Conservation (phyloP, 2,888 invertebrate species). For the Serripes groenlandicus region DNA sequence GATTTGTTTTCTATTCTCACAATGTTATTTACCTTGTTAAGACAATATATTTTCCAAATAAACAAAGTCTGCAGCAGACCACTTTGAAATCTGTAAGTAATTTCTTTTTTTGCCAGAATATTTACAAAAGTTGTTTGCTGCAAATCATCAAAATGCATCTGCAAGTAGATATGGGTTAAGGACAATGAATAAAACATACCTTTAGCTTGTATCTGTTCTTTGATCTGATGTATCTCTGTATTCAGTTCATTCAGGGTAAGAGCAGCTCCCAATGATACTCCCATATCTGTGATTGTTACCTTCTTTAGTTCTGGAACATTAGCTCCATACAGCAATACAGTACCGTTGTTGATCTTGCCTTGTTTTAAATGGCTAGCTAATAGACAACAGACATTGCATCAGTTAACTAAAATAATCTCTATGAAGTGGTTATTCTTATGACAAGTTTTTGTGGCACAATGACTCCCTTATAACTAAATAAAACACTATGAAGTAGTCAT, state of each 20-base stretch:
- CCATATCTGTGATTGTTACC: constrained; percentile 88
- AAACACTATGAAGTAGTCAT: not conserved
- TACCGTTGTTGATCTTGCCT: constrained; percentile 90
- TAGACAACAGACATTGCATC: not conserved
- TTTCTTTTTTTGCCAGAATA: not conserved
- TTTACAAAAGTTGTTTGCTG: not conserved
- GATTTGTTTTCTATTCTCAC: too few relatives aligned
- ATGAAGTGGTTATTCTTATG: not conserved
- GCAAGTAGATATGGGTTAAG: not conserved
- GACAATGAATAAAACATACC: not conserved
- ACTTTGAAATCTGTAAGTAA: not conserved
- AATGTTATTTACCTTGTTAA: too few relatives aligned
- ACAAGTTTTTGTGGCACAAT: not conserved
- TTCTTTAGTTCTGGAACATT: constrained; percentile 90
- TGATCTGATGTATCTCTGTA: not conserved
- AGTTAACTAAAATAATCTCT: not conserved
- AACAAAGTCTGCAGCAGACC: not conserved
- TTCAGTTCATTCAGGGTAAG: constrained; percentile 73
- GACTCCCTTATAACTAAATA: not conserved
- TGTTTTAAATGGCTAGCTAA: constrained; percentile 94
- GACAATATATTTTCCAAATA: not conserved
- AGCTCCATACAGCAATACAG: constrained; percentile 92
- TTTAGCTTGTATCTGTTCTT: not conserved
- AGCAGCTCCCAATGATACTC: constrained; percentile 92
- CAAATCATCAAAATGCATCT: not conserved